A percentile compares a stretch with the other conserved stretches of the same genome.
These are phyloP conservation scores for Pyrgus malvae DNA, from an alignment of 2,888 invertebrate species.

Conservation along the genomic window DNA sequence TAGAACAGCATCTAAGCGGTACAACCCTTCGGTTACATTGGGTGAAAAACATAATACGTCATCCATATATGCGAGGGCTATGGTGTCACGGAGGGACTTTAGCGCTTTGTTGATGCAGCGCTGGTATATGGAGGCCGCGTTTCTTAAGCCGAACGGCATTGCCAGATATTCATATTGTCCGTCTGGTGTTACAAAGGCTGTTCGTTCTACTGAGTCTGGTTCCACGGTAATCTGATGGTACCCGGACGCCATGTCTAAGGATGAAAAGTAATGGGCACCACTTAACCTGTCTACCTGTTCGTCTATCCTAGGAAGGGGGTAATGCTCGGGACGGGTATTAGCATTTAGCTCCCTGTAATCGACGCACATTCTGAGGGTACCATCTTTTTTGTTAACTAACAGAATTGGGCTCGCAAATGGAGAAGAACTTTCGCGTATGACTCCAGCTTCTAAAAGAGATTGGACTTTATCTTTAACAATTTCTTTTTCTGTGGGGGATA, in stretches of 20 bases:
- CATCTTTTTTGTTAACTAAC: background rate
- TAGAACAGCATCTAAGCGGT: background rate
- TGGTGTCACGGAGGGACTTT: background rate
- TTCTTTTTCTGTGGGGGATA: background rate
- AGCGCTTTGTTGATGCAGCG: conserved; percentile 27
- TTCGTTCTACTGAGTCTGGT: conserved; percentile 22
- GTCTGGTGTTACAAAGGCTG: conserved; percentile 26
- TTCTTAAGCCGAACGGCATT: conserved; percentile 27
- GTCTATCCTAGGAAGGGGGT: background rate
- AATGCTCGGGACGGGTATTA: background rate
- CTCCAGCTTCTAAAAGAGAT: background rate
- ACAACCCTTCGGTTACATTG: background rate
- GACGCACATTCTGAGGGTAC: background rate
- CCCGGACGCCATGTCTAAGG: background rate
- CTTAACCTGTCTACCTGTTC: background rate
- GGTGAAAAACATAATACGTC: background rate
- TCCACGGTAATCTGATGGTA: background rate
- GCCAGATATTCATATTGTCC: conserved; percentile 24
- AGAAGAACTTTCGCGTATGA: background rate
- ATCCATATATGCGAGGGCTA: background rate
- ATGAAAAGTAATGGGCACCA: background rate
- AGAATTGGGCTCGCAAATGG: background rate
- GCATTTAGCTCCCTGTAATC: background rate
- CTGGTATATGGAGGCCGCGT: conserved; percentile 30
- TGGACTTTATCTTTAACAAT: background rate